Evolutionary conservation across 2,888 invertebrate species (phyloP), one percentile per base, ranked within the genome.

Genomic region (Folsomia manolachei): DNA sequence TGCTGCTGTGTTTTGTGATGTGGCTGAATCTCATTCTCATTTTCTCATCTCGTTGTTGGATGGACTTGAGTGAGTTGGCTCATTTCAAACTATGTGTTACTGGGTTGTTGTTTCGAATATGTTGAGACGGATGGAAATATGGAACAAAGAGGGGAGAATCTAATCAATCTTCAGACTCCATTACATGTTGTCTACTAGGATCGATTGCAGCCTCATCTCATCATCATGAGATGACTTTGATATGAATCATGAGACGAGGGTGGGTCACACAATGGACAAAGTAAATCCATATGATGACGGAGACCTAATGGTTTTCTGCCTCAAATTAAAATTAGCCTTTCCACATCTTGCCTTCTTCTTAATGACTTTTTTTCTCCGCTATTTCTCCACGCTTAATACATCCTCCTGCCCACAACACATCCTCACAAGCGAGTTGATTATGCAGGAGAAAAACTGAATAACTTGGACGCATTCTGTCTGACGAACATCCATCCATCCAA

Each of bases 161-260:
- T 66, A 66, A 66, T 66, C 66, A 66, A 66, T 66, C 66, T 27
- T 66, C 24, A 19, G 24, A n/a, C 27, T 24, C 66, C 66, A 66
- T 66, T 66, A 66, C 66, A 24, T 39, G 39, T 39, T 64, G 27
- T 19, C 25, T 24, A 4, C 18, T 19, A 27, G n/a, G 26, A 26
- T 64, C 23, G 23, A 21, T 66, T 51, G 51, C 52, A 66, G 27
- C 7, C 66, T 66, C 66, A 39, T 66, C 39, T 4, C n/a, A n/a
- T n/a, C n/a, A n/a, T n/a, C n/a, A n/a, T n/a, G 7, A 11, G 27
- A 26, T 64, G 64, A 64, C 66, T 51, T 51, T 66, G 66, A 66
- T 66, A 66, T 52, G 51, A 52, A 66, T 66, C 66, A 66, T 66
- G 52, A n/a, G n/a, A n/a, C n/a, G n/a, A 66, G 66, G 66, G 52